Evolutionary conservation across 2,888 invertebrate genomes (phyloP).

Genomic region (Tridacna crocea): DNA sequence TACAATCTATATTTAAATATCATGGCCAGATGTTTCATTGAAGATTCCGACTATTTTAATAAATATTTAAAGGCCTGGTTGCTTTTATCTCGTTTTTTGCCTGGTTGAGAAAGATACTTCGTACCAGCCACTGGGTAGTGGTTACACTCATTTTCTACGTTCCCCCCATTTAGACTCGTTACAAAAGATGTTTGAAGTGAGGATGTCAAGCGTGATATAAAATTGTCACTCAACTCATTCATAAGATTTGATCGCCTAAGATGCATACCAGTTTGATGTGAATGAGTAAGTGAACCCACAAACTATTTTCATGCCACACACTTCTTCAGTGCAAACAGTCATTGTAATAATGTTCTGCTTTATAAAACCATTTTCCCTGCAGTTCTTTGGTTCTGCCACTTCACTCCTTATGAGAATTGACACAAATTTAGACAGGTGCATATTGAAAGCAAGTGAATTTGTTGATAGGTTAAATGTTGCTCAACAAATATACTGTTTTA

Average conservation of each 20-base stretch:
- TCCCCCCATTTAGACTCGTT: slow-evolving; percentile 18
- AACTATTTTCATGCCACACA: neutral
- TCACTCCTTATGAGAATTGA: too few species aligned
- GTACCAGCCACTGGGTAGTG: slow-evolving; percentile 17
- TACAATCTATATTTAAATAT: slow-evolving; percentile 9
- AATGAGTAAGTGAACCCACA: neutral
- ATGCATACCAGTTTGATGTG: slow-evolving; percentile 16
- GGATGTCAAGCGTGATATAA: slow-evolving; percentile 19
- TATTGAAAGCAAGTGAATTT: too few species aligned
- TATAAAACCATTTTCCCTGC: too few species aligned
- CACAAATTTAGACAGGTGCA: too few species aligned
- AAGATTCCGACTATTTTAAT: slow-evolving; percentile 12
- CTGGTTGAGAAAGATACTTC: neutral
- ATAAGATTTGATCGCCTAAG: slow-evolving; percentile 12
- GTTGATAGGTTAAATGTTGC: too few species aligned
- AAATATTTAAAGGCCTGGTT: slow-evolving; percentile 13
- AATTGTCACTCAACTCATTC: slow-evolving; percentile 12
- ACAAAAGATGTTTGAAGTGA: slow-evolving; percentile 17
- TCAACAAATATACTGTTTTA: too few species aligned
- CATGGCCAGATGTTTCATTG: slow-evolving; percentile 10
- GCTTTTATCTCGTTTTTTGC: slow-evolving; percentile 12
- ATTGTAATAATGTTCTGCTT: neutral
- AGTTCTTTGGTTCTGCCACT: too few species aligned
- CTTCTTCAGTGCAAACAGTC: neutral
- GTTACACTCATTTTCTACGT: slow-evolving; percentile 20